Base-by-base conservation (phyloP, 1,140 invertebrate species). In the Bombus ignitus region DNA sequence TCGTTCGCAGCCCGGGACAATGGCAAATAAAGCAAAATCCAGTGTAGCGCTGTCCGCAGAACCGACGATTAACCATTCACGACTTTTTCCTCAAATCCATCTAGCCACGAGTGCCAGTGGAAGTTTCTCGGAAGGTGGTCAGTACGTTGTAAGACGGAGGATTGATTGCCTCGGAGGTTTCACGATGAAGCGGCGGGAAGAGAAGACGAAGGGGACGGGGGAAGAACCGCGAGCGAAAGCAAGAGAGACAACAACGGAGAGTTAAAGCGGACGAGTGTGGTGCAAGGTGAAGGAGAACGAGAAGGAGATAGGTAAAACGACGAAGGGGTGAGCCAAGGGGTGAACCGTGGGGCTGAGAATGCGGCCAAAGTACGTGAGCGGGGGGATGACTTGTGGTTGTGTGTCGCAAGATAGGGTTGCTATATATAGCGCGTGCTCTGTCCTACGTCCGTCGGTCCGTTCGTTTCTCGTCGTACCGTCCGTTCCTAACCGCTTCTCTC, bases 141-240 rank as follows among this genome's bases (percentile, higher is more conserved):
- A 95, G 94, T 94, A 94, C 86, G 94, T 94, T 93, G 93, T 94
- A 95, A 95, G 94, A 93, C 93, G 93, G 93, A 94, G 93, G 94
- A 94, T 94, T 95, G 94, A 95, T 95, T 94, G 93, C 93, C 92
- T 94, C 91, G 90, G 89, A 93, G 93, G 91, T 93, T 92, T 92
- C 91, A 89, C 88, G 86, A 89, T 88, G 89, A 90, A 85, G 81
- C 87, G 82, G 85, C 80, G 35, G 57, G 84, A 85, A 85, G 83
- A 87, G 82, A 71, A 75, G 62, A 75, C 57, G 65, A n/a, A 59
- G 77, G 66, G 83, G 84, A 77, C 83, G 84, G 81, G 85, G 68
- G 88, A 81, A 79, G 79, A 77, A 79, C 71, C 42, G 37, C 68
- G 53, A 42, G 78, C 47, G 71, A 78, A 75, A 80, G 72, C 75